Evolutionary conservation across 2,888 invertebrate species (phyloP), one percentile per base, ranked within the genome.

Genomic region (Lypha dubia): DNA sequence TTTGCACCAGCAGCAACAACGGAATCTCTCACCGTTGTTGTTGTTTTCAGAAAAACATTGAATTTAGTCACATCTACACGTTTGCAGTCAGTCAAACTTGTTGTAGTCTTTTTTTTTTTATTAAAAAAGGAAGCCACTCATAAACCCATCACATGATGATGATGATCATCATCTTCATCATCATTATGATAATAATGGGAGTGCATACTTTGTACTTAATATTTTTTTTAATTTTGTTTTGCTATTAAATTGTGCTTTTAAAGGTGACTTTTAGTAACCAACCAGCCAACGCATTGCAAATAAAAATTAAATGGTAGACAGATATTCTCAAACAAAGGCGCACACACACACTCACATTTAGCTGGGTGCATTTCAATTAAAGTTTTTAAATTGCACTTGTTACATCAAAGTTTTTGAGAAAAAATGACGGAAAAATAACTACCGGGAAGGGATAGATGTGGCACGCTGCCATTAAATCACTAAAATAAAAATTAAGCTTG

Each of bases 301-400:
- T n/a, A 77, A 77, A 77, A 75, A 53, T 38, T 65, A 44, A 60
- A 49, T 63, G 58, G 76, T 75, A 85, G 80, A 85, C 77, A 80
- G 77, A 75, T 73, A 76, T 73, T 71, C 71, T 46, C 71, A 56
- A 58, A 49, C 53, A 56, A 4, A 70, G 68, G 32, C 70, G 58
- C 62, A 35, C 35, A 62, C 38, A 53, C 35, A 35, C 35, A 35
- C 35, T 35, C 35, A 1, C 35, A 35, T 3, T 35, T 41, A 20
- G 9, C 28, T 75, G 38, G 22, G 44, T 67, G 46, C 73, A 81
- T 77, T 84, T 84, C 73, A 84, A 84, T 84, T 81, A 81, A 60
- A 74, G 51, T 74, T 79, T 83, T 79, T 62, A 73, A 79, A 70
- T 76, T 81, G 81, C 77, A 81, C 84, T 84, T 84, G 77, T 81